Conservation (phyloP, 2,113 vertebrate species). For the Stigmatopora nigra region DNA sequence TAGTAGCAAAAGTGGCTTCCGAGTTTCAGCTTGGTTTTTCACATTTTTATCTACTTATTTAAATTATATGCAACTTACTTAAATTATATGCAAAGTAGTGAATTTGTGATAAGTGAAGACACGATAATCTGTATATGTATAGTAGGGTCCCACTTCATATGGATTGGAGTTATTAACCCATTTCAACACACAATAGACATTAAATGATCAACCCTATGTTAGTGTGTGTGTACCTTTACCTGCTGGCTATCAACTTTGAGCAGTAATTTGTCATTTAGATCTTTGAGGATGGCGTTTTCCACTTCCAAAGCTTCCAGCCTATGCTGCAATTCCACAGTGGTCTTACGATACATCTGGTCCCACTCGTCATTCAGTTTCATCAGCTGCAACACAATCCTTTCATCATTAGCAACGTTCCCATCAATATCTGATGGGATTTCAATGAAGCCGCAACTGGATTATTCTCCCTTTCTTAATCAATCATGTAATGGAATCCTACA, state of each 20-base stretch:
- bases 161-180: too few species aligned
- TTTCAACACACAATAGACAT: background rate
- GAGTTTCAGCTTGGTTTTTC: too few species aligned
- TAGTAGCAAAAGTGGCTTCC: too few species aligned
- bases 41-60: too few species aligned
- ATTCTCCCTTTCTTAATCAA: background rate
- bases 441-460: background rate
- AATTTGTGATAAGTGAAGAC: too few species aligned
- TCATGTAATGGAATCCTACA: background rate
- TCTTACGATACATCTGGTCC: conserved; percentile 73
- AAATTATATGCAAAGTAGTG: too few species aligned
- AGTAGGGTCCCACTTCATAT: too few species aligned
- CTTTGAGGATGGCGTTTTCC: conserved; percentile 62
- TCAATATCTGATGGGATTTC: background rate
- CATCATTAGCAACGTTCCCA: conserved; percentile 15
- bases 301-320: conserved; percentile 57
- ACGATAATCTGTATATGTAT: too few species aligned
- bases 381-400: conserved; percentile 60
- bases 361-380: conserved; percentile 79
- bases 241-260: conserved; percentile 73
- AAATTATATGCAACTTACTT: too few species aligned
- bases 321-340: conserved; percentile 68
- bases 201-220: background rate
- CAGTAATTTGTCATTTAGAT: conserved; percentile 65
- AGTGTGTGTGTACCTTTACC: conserved; percentile 65